A percentile compares a stretch with the other conserved stretches of the same genome.
These are phyloP conservation scores for Biston stratarius DNA, from an alignment of 2,888 invertebrate genomes.

Conservation along the genomic window DNA sequence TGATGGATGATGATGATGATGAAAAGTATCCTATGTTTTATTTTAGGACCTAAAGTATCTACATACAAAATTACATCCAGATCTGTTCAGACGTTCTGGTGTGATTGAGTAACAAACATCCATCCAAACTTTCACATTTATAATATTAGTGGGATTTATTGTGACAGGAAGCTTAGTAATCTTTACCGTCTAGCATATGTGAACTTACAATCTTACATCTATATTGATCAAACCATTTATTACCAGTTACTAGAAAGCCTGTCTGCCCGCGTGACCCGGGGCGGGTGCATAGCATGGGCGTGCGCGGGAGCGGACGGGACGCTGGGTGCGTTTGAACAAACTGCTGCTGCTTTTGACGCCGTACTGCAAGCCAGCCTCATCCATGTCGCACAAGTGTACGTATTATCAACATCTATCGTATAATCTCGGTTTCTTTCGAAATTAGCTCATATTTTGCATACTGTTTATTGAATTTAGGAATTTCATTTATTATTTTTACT, in stretches of 20 bases:
- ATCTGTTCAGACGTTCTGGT: too few species aligned
- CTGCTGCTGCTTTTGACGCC: conserved; percentile 68
- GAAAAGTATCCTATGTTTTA: too few species aligned
- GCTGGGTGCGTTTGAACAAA: conserved; percentile 55
- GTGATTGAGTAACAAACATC: too few species aligned
- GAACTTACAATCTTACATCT: background rate
- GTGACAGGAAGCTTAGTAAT: background rate
- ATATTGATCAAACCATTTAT: conserved; percentile 9
- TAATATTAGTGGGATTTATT: too few species aligned
- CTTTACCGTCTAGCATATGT: background rate
- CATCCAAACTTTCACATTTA: too few species aligned
- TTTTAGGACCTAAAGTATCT: too few species aligned
- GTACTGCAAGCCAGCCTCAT: conserved; percentile 67
- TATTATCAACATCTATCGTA: background rate
- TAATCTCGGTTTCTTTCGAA: background rate
- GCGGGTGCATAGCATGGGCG: conserved; percentile 74
- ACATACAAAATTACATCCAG: too few species aligned
- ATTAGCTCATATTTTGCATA: too few species aligned
- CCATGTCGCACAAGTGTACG: conserved; percentile 68
- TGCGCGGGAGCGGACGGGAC: conserved; percentile 54
- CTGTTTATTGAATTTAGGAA: too few species aligned
- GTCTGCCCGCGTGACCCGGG: conserved; percentile 57
- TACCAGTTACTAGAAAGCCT: conserved; percentile 69
- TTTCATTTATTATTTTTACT: too few species aligned
- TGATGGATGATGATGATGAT: too few species aligned